Base-by-base conservation (phyloP, 2,888 invertebrate genomes). In the Abrostola tripartita region DNA sequence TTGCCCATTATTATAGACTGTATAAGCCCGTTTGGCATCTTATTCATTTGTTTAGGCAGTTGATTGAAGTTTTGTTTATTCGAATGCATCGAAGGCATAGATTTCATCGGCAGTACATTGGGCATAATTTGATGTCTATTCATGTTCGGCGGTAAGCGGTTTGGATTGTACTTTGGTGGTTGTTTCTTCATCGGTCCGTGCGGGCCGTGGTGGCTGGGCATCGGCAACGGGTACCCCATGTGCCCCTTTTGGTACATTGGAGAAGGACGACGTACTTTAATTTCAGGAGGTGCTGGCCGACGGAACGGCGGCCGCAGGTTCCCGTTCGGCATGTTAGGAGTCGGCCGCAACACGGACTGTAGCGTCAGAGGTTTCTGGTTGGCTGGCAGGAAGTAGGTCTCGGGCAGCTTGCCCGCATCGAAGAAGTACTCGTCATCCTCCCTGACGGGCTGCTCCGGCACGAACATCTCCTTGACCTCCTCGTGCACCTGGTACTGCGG, bases 251-350 rank as follows among this genome's bases (percentile, higher is more conserved):
- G 87, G 53, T 83, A 86, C 67, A 84, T 85, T 0, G 82, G 81
- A 6, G 87, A 86, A 42, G 90, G 93, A 70, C 94, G 84, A 44
- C 93, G 89, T n/a, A 92, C 69, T 70, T 92, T 93, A 36, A 95
- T 93, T 81, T 94, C 94, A n/a, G 93, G 94, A 0, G 94, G 94
- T 5, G 81, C 78, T 0, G 95, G 94, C 9, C 94, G 87, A 50
- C 94, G 87, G 69, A 90, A 94, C 0, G 89, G 89, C 37, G 92
- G 92, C 65, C 93, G 83, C 76, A 86, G 85, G 42, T 88, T 87
- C 7, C 84, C 87, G 63, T 77, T 82, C 0, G 87, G 90, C 47
- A 87, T 85, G 0, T 88, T 88, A 7, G 85, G 82, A 36, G 77
- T 87, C 0, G 95, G 95, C 5, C 94, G 84, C 74, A 95, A 77